phyloP scores from a whole-genome alignment of 2,797 vertebrate species.

The Limnodromus scolopaceus region DNA sequence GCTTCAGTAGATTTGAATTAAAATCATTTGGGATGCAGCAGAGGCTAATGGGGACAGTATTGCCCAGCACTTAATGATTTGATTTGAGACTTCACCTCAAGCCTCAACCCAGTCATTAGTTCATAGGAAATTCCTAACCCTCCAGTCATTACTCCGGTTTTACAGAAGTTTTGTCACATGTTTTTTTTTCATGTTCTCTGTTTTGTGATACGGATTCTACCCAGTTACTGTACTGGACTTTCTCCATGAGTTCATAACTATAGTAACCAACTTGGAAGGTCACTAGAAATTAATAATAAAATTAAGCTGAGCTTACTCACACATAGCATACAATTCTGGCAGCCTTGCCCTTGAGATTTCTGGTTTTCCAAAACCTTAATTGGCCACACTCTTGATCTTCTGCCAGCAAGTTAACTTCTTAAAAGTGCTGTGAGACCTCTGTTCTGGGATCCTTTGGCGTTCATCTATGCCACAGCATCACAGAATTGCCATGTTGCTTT shows the following conservation, averaged over 20 bases:
- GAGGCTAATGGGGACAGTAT: background rate
- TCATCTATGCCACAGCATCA: background rate
- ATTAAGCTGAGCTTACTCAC: background rate
- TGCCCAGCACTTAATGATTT: background rate
- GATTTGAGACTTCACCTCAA: background rate
- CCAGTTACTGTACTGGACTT: background rate
- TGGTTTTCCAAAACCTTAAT: background rate
- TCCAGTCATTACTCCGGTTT: background rate
- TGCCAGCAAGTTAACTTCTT: background rate
- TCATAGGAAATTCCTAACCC: background rate
- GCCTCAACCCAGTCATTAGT: background rate
- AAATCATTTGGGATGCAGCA: background rate
- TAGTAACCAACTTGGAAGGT: background rate
- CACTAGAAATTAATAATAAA: background rate
- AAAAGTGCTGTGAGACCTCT: background rate
- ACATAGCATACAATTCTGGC: background rate
- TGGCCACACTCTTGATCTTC: background rate
- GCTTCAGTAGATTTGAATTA: background rate
- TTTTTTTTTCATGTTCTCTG: background rate
- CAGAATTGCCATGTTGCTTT: background rate
- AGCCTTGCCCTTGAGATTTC: background rate
- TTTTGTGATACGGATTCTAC: background rate
- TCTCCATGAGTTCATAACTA: background rate
- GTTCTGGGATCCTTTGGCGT: background rate
- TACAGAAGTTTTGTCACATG: background rate